These are phyloP conservation scores for Sminthurinus aureus DNA, from an alignment of 2,888 invertebrate species.

Conservation along the genomic window DNA sequence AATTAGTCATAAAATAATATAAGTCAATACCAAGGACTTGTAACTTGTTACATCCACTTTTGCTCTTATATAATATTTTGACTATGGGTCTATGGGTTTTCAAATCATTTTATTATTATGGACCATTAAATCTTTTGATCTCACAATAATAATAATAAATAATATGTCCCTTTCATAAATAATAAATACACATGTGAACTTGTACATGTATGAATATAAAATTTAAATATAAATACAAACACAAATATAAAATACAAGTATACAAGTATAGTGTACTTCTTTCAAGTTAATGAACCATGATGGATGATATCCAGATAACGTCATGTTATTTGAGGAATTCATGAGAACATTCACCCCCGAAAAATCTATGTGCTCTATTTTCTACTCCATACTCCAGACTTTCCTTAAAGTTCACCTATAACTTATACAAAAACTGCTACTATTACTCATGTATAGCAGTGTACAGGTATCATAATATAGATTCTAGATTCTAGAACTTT, in stretches of 20 bases:
- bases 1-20: neutral
- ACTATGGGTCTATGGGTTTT: no score
- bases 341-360: conserved; percentile 13
- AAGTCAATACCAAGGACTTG: conserved; percentile 18
- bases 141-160: no score
- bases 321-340: neutral
- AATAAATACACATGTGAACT: neutral
- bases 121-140: neutral
- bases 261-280: neutral
- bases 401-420: no score
- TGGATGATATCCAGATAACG: conserved; percentile 8
- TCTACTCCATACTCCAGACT: no score
- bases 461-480: no score
- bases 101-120: neutral
- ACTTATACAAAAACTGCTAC: no score
- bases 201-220: neutral
- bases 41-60: neutral
- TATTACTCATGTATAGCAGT: no score
- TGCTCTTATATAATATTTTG: neutral
- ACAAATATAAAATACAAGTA: no score
- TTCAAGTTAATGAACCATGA: conserved; percentile 14
- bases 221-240: neutral
- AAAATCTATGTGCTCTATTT: neutral
- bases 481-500: no score
- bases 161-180: no score